Evolutionary conservation across 2,113 vertebrate genomes (phyloP), one percentile per base, ranked within the genome.

Genomic region (Pseudorasbora parva): DNA sequence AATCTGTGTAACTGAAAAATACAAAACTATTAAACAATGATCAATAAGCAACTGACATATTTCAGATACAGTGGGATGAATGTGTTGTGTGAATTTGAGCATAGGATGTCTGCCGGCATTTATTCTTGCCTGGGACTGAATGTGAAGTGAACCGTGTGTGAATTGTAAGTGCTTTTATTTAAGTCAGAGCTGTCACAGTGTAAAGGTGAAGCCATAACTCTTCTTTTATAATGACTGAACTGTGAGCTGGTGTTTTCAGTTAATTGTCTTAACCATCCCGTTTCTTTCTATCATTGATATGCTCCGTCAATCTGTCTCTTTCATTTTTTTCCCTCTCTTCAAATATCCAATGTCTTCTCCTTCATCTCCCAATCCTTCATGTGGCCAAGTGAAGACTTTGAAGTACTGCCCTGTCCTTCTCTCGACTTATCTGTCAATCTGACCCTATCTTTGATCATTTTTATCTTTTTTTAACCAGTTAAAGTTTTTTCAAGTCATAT

Each of bases 201-300:
- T 59, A 78, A 84, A 84, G 82, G 74, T 71, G 47, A 78, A 78
- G 49, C 74, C 57, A 78, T 71, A 82, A 62, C 25, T 68, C 30
- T 54, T 69, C 9, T 17, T 56, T 75, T n/a, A 21, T 69, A 59
- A 84, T 71, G 33, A 54, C n/a, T 78, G 75, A n/a, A 56, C 23
- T 69, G 27, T 78, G 49, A 33, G 25, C 37, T 59, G 47, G 43
- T 57, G 62, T 17, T 41, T 66, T 47, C 74, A 43, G 41, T 57
- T 75, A 76, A 49, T 64, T 49, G 11, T 66, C 41, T 21, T 6
- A 71, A 14, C 51, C 30, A 15, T 69, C 25, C 27, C 64, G n/a
- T 71, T 27, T 71, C 66, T 72, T 33, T 54, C 3, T 69, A 66
- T 77, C 45, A 33, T 5, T 64, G 59, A 51, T 30, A n/a, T 7